phyloP scores from a whole-genome alignment of 2,797 vertebrate species.

The Siniperca undulata region DNA sequence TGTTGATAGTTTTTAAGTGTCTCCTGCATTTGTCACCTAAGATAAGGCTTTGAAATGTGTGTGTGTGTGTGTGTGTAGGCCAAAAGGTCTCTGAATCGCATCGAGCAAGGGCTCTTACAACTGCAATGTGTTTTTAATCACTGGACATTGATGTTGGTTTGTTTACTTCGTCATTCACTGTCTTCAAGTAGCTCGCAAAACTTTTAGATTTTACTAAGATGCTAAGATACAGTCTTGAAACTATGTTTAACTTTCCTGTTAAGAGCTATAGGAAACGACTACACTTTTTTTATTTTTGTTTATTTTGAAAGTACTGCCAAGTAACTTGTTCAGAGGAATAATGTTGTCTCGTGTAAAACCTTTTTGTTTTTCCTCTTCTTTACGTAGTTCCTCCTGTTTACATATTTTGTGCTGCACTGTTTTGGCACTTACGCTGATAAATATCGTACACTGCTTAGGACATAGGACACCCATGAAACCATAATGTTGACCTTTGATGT shows the following conservation, averaged over 20 bases:
- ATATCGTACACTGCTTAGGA: conserved; percentile 40
- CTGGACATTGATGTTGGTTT: conserved; percentile 27
- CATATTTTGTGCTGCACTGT: conserved; percentile 60
- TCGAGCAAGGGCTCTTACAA: conserved; percentile 2
- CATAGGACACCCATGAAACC: conserved; percentile 3
- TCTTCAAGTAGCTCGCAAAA: conserved; percentile 13
- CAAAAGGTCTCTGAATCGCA: not conserved
- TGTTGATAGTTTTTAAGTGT: not conserved
- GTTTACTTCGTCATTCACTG: conserved; percentile 41
- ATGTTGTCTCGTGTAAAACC: not conserved
- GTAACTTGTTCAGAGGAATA: conserved; percentile 11
- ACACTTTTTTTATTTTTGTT: not conserved
- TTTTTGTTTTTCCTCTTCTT: conserved; percentile 14
- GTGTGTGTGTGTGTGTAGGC: not conserved
- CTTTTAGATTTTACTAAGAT: not conserved
- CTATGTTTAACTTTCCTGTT: not conserved
- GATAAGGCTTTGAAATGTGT: conserved; percentile 18
- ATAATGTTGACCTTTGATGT: conserved; percentile 5
- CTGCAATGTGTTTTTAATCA: conserved; percentile 35
- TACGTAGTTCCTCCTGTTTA: conserved; percentile 38
- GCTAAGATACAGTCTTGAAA: not conserved
- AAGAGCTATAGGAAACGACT: conserved; percentile 18
- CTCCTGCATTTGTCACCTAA: conserved; percentile 1
- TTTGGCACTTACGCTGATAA: conserved; percentile 52
- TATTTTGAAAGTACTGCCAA: conserved; percentile 24